Base-by-base conservation (phyloP, 2,888 invertebrate genomes). In the Serripes groenlandicus region DNA sequence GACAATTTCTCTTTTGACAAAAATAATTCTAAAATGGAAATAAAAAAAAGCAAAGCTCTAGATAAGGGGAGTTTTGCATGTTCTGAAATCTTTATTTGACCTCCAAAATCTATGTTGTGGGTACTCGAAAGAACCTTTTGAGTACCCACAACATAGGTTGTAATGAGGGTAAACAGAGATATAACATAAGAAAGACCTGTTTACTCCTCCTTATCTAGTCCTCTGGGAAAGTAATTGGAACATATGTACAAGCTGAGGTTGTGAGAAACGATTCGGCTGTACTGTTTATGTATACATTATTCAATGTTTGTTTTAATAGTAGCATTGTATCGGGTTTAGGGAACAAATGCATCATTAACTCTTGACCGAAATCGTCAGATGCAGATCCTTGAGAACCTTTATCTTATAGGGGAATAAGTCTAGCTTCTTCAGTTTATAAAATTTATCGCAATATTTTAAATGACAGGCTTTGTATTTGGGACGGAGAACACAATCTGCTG, bases 241-340 rank as follows among this genome's bases (percentile, higher is more conserved):
- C 62, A 15, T 60, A 74, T 54, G 78, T 76, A 18, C 68, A 56
- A 18, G 28, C 60, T n/a, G 62, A 66, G n/a, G 64, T 75, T 52
- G 52, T 75, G 32, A 69, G 62, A 30, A 75, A 79, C 64, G 79
- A 70, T 26, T 34, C 70, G 34, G n/a, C 74, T 49, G 34, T 79
- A 3, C 35, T 9, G 1, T 74, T 74, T 62, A 28, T 75, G 15
- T 34, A 66, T 23, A n/a, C 32, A 7, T 35, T 66, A 21, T 66
- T 66, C 26, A 66, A 66, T 21, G 7, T 66, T 4, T 66, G 66
- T 66, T 35, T 66, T 35, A n/a, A 66, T 5, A n/a, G 3, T 4
- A 32, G 34, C 21, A 4, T 7, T 37, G n/a, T 66, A 30, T 35
- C 66, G n/a, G 21, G 30, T 30, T 3, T 66, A 32, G 32, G 37